Evolutionary conservation across 2,113 vertebrate genomes (phyloP).

Genomic region (rabbit (Oryctolagus cuniculus)): mOryCun1.1 NC_091435.1:61555001-61555500

Average conservation of each 20-base stretch:
- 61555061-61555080: not conserved
- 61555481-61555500: slow-evolving; percentile 28
- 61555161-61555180: not conserved
- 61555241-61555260: not conserved
- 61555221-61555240: not conserved
- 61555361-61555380: slow-evolving; percentile 60
- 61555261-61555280: not conserved
- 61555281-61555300: not conserved
- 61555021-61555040: not conserved
- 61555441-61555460: slow-evolving; percentile 4
- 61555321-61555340: slow-evolving; percentile 31
- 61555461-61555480: not conserved
- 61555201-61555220: not conserved
- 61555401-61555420: slow-evolving; percentile 5
- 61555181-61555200: not conserved
- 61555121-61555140: not conserved
- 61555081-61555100: not conserved
- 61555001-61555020: not conserved
- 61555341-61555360: not conserved
- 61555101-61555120: not conserved
- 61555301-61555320: not conserved
- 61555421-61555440: slow-evolving; percentile 28
- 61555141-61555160: not conserved
- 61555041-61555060: no score
- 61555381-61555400: slow-evolving; percentile 55